Evolutionary conservation across 2,113 vertebrate genomes (phyloP), one percentile per base, ranked within the genome.

Genomic region (Thymallus thymallus): DNA sequence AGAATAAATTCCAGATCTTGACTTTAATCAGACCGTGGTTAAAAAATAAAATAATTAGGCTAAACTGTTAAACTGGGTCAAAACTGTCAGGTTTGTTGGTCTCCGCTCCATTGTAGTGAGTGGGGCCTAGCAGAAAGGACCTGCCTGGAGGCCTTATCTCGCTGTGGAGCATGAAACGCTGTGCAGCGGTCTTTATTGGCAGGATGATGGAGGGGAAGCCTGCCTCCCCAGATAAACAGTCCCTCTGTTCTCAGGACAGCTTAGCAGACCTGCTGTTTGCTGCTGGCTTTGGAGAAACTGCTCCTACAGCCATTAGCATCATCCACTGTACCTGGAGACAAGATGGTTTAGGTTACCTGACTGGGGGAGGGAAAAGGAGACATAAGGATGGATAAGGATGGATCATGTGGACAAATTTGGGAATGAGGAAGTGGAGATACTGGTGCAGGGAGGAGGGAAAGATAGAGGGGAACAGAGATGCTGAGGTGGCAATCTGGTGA

Each of bases 221-320:
- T 91, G 92, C 76, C 83, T 82, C 80, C 81, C 78, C 65, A 87
- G 91, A 93, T 91, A 93, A 91, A 89, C 88, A 83, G 86, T 85
- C 77, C 80, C 82, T 84, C 85, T 84, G 83, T 87, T 86, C 85
- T 82, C 79, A 71, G 83, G 48, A 62, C 73, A 80, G 89, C 74
- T 51, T 5, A 55, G 46, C n/a, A 83, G 83, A 74, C 82, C 76
- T 72, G 76, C 68, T 77, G 76, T 86, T 85, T 82, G 82, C 86
- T 82, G 75, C 76, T 56, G 87, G 84, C 79, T 23, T 77, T 32
- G 30, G 61, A 71, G 48, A 84, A 78, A 84, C 79, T 23, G 66
- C n/a, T 60, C 35, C 69, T 87, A 85, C 83, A 79, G 65, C 84
- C 84, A 87, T 88, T 86, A 90, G 83, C 85, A 78, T 82, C 76